Conservation (phyloP, 2,797 vertebrate species). For the Numenius phaeopus region DNA sequence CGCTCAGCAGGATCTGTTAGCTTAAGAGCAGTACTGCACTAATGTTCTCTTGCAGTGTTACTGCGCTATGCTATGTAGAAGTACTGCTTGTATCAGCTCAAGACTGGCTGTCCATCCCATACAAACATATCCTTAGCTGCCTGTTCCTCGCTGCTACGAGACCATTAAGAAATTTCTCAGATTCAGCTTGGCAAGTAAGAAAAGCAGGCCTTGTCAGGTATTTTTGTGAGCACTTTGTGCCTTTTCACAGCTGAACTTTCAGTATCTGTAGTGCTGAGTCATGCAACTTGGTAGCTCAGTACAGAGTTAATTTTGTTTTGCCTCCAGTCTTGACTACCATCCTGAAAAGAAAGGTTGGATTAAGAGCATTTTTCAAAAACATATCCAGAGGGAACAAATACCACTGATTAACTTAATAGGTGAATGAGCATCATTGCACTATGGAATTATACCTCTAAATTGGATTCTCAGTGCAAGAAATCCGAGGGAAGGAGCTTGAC, state of each 20-base stretch:
- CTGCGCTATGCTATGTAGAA: rapidly evolving
- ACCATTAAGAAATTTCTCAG: not conserved
- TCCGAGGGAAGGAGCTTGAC: not conserved
- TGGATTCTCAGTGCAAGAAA: not conserved
- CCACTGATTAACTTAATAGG: constrained; percentile 45
- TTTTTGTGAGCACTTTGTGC: not conserved
- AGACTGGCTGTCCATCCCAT: not conserved
- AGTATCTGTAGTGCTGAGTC: not conserved
- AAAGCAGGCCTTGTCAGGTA: not conserved
- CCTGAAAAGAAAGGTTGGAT: constrained; percentile 26
- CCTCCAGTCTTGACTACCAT: not conserved
- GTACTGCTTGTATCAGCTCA: not conserved
- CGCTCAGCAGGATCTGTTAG: not conserved
- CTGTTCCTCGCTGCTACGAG: not conserved
- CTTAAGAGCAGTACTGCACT: not conserved
- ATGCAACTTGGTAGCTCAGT: not conserved
- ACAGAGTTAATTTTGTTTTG: constrained; percentile 38
- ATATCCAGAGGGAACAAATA: not conserved
- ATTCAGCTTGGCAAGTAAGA: not conserved
- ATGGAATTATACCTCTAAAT: not conserved
- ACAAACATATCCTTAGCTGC: not conserved
- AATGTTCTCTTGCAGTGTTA: not conserved
- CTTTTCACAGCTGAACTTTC: not conserved
- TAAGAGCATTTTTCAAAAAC: constrained; percentile 3
- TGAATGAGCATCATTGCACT: not conserved